Percentiles rank a stretch among this genome's conserved stretches.
Evolutionary conservation across 2,113 vertebrate genomes (phyloP).

Genomic region (Mixornis gularis): DNA sequence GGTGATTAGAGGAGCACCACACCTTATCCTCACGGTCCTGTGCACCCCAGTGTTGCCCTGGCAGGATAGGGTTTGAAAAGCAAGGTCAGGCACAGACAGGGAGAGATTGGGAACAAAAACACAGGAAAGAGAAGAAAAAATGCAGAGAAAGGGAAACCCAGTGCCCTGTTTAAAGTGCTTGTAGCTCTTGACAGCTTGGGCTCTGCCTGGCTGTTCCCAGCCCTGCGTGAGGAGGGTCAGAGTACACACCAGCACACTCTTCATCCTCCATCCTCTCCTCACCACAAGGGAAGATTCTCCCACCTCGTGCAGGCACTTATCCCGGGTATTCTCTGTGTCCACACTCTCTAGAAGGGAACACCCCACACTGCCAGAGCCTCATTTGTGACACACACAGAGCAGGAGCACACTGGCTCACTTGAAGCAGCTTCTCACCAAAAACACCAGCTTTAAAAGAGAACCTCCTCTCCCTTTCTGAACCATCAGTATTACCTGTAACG

Average conservation of each 20-base stretch:
- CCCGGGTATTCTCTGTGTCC: background rate
- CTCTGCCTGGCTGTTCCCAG: background rate
- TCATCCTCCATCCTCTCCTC: background rate
- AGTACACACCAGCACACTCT: background rate
- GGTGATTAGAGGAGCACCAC: background rate
- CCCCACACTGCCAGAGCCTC: background rate
- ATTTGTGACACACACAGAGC: accelerated
- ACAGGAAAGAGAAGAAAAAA: too few species aligned
- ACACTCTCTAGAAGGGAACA: background rate
- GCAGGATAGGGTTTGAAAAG: background rate
- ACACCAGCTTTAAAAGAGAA: too few species aligned
- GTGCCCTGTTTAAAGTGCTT: background rate
- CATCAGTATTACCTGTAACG: background rate
- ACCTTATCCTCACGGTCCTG: background rate
- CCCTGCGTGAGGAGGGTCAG: background rate
- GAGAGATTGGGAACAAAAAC: background rate
- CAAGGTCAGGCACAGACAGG: background rate
- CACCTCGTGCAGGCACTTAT: accelerated
- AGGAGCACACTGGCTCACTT: background rate
- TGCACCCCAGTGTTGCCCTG: background rate
- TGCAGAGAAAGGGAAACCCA: background rate
- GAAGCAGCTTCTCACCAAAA: background rate
- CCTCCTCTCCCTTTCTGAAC: background rate
- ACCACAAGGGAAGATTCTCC: background rate
- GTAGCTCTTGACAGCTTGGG: background rate